Percentiles rank a stretch among this genome's conserved stretches.
These are phyloP conservation scores for Eciton burchellii DNA, from an alignment of 1,140 invertebrate genomes.

Conservation along the genomic window DNA sequence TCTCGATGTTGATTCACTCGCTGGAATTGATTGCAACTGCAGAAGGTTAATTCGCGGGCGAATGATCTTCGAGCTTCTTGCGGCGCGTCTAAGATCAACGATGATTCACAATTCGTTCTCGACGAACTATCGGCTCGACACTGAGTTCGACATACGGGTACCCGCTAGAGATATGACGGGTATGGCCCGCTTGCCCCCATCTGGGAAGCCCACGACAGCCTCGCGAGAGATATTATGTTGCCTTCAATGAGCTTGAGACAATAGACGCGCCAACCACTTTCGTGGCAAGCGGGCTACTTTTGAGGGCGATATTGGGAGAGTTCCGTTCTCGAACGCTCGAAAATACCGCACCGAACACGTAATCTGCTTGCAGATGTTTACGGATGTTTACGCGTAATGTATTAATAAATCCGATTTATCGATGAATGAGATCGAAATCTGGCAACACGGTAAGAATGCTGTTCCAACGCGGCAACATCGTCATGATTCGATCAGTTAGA, in stretches of 20 bases:
- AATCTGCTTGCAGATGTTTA: too few species aligned
- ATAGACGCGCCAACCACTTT: conserved; percentile 72
- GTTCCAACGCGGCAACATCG: too few species aligned
- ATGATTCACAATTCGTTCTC: conserved; percentile 51
- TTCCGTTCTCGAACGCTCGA: background rate
- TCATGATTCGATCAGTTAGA: too few species aligned
- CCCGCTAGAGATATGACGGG: conserved; percentile 33
- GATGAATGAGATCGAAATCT: too few species aligned
- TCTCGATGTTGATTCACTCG: background rate
- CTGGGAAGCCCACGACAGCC: conserved; percentile 72
- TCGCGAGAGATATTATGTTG: conserved; percentile 79
- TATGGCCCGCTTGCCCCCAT: conserved; percentile 77
- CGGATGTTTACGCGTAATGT: too few species aligned
- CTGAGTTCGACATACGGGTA: conserved; percentile 61
- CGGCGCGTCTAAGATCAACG: conserved; percentile 48
- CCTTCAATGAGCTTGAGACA: conserved; percentile 76
- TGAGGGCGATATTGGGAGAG: conserved; percentile 47
- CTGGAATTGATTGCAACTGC: conserved; percentile 17
- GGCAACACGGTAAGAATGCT: too few species aligned
- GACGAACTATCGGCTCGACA: background rate
- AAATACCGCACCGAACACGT: conserved; percentile 2
- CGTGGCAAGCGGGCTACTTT: conserved; percentile 39
- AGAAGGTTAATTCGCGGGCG: conserved; percentile 17
- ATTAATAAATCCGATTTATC: too few species aligned
- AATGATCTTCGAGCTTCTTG: background rate